Evolutionary conservation across 2,888 invertebrate genomes (phyloP).

Genomic region (Malthinus flaveolus): DNA sequence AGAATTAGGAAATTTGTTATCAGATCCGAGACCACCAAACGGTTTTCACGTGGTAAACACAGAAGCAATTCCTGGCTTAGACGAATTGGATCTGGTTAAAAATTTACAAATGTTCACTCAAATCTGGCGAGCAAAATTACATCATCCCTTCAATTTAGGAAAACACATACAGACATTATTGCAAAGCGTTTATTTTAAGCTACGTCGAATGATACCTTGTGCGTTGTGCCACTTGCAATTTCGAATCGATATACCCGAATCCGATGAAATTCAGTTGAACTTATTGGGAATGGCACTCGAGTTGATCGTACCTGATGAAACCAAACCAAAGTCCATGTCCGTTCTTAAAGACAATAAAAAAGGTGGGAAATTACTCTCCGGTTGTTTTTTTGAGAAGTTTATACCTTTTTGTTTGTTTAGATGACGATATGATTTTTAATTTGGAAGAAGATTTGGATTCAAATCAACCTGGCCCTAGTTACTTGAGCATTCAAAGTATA

Average conservation of each 20-base stretch:
- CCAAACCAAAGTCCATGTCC: conserved; percentile 56
- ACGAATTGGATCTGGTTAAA: conserved; percentile 67
- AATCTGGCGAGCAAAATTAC: conserved; percentile 71
- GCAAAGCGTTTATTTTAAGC: conserved; percentile 84
- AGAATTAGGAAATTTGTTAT: conserved; percentile 72
- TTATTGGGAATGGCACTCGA: conserved; percentile 74
- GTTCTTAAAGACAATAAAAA: conserved; percentile 26
- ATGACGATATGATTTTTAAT: conserved; percentile 82
- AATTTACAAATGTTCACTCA: conserved; percentile 86
- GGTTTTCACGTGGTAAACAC: conserved; percentile 81
- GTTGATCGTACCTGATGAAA: conserved; percentile 64
- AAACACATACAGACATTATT: conserved; percentile 62
- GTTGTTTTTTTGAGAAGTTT: neutral
- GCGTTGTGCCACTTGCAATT: conserved; percentile 81
- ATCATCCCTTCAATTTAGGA: conserved; percentile 54
- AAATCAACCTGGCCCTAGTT: neutral
- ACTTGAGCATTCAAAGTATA: conserved; percentile 45
- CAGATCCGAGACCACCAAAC: conserved; percentile 74
- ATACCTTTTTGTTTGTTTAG: conserved; percentile 44
- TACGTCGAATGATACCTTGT: conserved; percentile 85
- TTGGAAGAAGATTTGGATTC: conserved; percentile 74
- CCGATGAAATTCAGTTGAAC: conserved; percentile 67
- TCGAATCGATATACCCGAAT: conserved; percentile 84
- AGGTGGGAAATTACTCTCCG: conserved; percentile 42
- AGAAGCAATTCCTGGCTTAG: conserved; percentile 73